phyloP scores from a whole-genome alignment of 2,888 invertebrate species.

The Bombyx huttoni region DNA sequence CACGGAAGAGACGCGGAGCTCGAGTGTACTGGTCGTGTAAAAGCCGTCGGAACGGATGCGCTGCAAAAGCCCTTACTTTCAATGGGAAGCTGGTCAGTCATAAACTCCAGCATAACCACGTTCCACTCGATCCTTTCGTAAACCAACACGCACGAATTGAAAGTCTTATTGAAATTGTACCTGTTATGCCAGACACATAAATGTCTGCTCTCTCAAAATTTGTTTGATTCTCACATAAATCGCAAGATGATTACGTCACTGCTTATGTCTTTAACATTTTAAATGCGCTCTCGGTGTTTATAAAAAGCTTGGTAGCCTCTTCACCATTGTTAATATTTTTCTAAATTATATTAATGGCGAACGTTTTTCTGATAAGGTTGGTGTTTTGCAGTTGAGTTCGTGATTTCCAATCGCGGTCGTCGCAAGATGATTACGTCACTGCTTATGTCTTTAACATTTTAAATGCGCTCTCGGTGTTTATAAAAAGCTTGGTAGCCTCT shows the following conservation, averaged over 20 bases:
- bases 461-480: not conserved
- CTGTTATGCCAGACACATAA: slow-evolving; percentile 4
- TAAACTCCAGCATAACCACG: slow-evolving; percentile 36
- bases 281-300: not conserved
- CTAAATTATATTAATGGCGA: slow-evolving; percentile 12
- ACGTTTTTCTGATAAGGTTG: slow-evolving; percentile 32
- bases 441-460: no score
- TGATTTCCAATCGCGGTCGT: slow-evolving; percentile 67
- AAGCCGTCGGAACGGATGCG: slow-evolving; percentile 38
- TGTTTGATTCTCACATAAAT: not conserved
- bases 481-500: not conserved
- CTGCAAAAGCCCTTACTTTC: slow-evolving; percentile 47
- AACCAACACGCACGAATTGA: slow-evolving; percentile 45
- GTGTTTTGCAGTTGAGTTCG: slow-evolving; percentile 68
- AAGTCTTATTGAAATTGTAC: slow-evolving; percentile 53
- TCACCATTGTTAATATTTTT: not conserved
- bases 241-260: no score
- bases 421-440: no score
- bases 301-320: not conserved
- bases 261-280: no score
- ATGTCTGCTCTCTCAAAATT: not conserved
- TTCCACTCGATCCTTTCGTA: slow-evolving; percentile 23
- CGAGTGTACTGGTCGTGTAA: slow-evolving; percentile 63
- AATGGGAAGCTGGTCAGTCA: slow-evolving; percentile 39
- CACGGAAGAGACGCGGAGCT: slow-evolving; percentile 51